Percentiles rank a stretch among this genome's conserved stretches.
phyloP scores from a whole-genome alignment of 2,797 vertebrate genomes.

The Peromyscus attwateri region DNA sequence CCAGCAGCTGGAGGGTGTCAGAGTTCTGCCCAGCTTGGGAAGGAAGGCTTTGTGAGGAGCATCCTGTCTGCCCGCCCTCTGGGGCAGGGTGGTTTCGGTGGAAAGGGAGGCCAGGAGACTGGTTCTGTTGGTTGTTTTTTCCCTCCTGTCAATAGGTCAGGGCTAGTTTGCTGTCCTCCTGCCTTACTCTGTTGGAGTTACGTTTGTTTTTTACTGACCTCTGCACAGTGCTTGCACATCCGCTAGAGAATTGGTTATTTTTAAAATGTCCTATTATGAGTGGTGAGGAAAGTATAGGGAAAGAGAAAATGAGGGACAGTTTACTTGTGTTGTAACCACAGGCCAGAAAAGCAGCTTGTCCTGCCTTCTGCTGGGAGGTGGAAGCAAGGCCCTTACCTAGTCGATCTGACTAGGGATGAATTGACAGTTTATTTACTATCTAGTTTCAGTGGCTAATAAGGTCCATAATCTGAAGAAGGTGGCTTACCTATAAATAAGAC shows the following conservation, averaged over 20 bases:
- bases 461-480: not conserved
- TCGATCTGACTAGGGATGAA: not conserved
- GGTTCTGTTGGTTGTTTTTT: slow-evolving; percentile 23
- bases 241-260: slow-evolving; percentile 48
- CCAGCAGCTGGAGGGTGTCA: slow-evolving; percentile 34
- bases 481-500: too few species aligned
- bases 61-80: not conserved
- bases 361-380: not conserved
- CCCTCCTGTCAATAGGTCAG: not conserved
- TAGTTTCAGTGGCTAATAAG: not conserved
- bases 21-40: not conserved
- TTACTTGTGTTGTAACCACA: not conserved
- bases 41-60: not conserved
- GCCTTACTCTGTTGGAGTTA: not conserved
- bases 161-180: not conserved
- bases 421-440: not conserved
- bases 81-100: slow-evolving; percentile 26
- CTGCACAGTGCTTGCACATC: not conserved
- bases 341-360: not conserved
- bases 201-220: slow-evolving; percentile 51
- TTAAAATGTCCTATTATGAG: not conserved
- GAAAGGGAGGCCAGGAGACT: slow-evolving; percentile 50
- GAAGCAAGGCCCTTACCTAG: not conserved
- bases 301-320: not conserved
- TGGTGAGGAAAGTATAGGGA: not conserved